These are phyloP conservation scores for Oryzias woworae DNA, from an alignment of 2,113 vertebrate genomes.

Conservation along the genomic window DNA sequence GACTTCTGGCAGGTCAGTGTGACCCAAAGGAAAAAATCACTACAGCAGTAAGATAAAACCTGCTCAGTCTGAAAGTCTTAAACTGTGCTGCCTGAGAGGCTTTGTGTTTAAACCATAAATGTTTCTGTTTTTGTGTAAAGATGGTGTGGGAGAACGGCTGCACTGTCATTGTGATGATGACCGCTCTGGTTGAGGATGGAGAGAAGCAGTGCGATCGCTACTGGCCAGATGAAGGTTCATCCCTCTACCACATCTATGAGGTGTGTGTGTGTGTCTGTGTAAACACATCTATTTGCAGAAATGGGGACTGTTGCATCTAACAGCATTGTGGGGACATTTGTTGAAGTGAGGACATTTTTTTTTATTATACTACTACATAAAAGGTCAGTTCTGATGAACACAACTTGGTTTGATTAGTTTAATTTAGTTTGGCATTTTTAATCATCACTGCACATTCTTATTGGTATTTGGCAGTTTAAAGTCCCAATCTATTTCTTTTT, in stretches of 20 bases:
- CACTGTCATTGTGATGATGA: slow-evolving; percentile 96
- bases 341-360: not conserved
- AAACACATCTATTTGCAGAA: not conserved
- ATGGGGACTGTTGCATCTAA: not conserved
- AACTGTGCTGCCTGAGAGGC: not conserved
- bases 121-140: slow-evolving; percentile 58
- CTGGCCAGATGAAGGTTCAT: slow-evolving; percentile 98
- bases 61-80: too few species aligned
- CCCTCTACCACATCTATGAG: slow-evolving; percentile 98
- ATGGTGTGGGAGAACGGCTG: slow-evolving; percentile 99
- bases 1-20: slow-evolving; percentile 96
- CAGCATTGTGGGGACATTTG: not conserved
- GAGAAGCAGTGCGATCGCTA: slow-evolving; percentile 97
- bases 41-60: too few species aligned
- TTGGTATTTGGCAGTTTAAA: too few species aligned
- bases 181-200: slow-evolving; percentile 92
- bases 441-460: too few species aligned
- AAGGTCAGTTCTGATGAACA: too few species aligned
- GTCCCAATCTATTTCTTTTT: too few species aligned
- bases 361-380: not conserved
- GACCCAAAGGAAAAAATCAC: not conserved
- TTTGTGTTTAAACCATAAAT: not conserved
- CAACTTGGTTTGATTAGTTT: too few species aligned
- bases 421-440: too few species aligned
- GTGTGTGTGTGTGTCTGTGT: slow-evolving; percentile 53